Conservation (phyloP, 2,797 vertebrate genomes). For the Rousettus madagascariensis region DNA sequence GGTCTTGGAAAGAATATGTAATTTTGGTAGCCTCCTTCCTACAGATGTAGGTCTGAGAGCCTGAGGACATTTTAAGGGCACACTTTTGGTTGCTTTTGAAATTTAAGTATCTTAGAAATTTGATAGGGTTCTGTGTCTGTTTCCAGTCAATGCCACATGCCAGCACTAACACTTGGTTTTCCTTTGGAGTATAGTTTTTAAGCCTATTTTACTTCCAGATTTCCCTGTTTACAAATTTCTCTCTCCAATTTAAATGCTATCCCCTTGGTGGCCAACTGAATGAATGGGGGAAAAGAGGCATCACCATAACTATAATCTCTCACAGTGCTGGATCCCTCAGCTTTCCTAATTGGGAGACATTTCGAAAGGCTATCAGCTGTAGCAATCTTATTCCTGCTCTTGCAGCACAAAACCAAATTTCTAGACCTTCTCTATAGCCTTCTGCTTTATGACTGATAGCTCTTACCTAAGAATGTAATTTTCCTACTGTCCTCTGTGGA, state of each 20-base stretch:
- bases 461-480: neutral
- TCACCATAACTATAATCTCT: neutral
- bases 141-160: neutral
- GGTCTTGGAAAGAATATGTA: neutral
- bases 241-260: neutral
- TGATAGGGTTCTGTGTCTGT: neutral
- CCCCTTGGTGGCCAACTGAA: neutral
- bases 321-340: neutral
- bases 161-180: neutral
- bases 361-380: neutral
- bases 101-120: neutral
- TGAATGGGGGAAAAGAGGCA: neutral
- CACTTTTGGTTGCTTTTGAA: neutral
- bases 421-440: neutral
- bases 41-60: neutral
- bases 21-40: slow-evolving; percentile 4
- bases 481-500: neutral
- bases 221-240: neutral
- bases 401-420: neutral
- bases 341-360: neutral
- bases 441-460: neutral
- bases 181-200: neutral
- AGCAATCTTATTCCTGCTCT: neutral
- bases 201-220: neutral
- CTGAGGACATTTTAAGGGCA: neutral